Evolutionary conservation across 1,140 invertebrate genomes (phyloP).

Genomic region (Drosophila arizonae): DNA sequence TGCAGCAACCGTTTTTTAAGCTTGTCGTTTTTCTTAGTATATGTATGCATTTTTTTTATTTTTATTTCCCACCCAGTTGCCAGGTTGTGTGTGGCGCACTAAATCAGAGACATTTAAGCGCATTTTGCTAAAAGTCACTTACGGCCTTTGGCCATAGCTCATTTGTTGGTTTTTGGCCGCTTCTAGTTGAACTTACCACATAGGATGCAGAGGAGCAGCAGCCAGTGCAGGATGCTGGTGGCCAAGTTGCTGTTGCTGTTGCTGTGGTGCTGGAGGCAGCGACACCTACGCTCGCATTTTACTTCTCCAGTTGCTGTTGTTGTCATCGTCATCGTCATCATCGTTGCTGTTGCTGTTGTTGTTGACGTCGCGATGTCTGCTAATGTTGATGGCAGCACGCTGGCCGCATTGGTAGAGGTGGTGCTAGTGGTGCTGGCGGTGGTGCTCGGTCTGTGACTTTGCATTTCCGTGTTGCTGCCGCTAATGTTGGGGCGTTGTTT

Average conservation of each 20-base stretch:
- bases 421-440: not conserved
- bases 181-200: slow-evolving; percentile 60
- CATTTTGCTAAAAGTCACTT: slow-evolving; percentile 76
- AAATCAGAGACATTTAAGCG: slow-evolving; percentile 78
- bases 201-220: slow-evolving; percentile 61
- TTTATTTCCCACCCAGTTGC: slow-evolving; percentile 18
- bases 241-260: slow-evolving; percentile 23
- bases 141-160: slow-evolving; percentile 60
- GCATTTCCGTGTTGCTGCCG: slow-evolving; percentile 67
- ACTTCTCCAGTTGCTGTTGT: slow-evolving; percentile 13
- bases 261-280: slow-evolving; percentile 37
- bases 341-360: not conserved
- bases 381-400: slow-evolving; percentile 63
- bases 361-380: slow-evolving; percentile 38
- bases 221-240: slow-evolving; percentile 30
- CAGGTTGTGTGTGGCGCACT: slow-evolving; percentile 44
- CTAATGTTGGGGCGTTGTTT: slow-evolving; percentile 38
- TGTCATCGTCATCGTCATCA: slow-evolving; percentile 5
- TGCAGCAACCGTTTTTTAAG: slow-evolving; percentile 45
- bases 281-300: slow-evolving; percentile 56
- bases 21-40: slow-evolving; percentile 14
- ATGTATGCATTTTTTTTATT: slow-evolving; percentile 16
- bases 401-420: slow-evolving; percentile 24
- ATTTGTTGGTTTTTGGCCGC: slow-evolving; percentile 34
- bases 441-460: slow-evolving; percentile 43